Base-by-base conservation (phyloP, 1,140 invertebrate species). In the Drosophila suzukii region DNA sequence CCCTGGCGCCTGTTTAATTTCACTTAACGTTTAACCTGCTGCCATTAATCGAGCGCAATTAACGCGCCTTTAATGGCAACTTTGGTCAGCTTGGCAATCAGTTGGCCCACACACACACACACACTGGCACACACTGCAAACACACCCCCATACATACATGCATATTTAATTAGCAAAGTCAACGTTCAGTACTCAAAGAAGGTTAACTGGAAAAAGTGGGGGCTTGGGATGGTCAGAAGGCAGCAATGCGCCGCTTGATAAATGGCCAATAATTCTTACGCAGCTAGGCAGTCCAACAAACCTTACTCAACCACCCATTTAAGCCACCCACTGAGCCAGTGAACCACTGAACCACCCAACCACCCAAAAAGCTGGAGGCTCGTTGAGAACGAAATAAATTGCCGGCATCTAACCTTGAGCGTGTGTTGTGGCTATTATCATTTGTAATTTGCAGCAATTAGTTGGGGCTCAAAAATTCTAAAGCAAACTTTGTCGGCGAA, bases 391-490 rank as follows among this genome's bases (percentile, higher is more conserved):
- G 70, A 89, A 83, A 89, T 89, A 88, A 88, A 88, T 89, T 76
- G 80, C 76, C 62, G 77, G 84, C 84, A 78, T 84, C 76, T 89
- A 89, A 89, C 84, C 84, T 89, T 89, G 84, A 89, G 84, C 84
- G 84, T 89, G 85, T 90, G 84, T 89, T 89, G 85, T 89, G 84
- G 84, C 84, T 89, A 89, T 89, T 89, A 89, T 89, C 84, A 89
- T 89, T 89, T 75, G 84, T 89, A 89, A 89, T 89, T 89, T 89
- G 84, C 80, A 84, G 84, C 84, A 89, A 89, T 89, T 89, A 89
- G 84, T 83, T 84, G 80, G 81, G 80, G 84, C 84, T 89, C 84
- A 86, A 89, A 89, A 89, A 89, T 89, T 89, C 84, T 84, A 89
- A 89, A 89, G 84, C 84, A 89, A 89, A 89, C 80, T 89, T 89